Base-by-base conservation (phyloP, 2,888 invertebrate species). In the Temnothorax ravouxi region DNA sequence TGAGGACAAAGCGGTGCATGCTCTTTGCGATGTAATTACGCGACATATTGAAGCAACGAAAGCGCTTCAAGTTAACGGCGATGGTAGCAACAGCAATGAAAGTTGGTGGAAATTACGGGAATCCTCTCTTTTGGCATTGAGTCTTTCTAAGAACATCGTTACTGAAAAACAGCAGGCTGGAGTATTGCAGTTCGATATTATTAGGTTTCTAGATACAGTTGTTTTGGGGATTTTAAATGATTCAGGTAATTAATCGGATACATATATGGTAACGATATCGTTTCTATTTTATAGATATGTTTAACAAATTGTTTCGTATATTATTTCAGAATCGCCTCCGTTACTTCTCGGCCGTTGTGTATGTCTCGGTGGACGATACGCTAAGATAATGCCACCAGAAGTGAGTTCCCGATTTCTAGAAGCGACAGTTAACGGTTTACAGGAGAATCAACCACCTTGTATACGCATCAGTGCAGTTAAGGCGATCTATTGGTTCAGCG, bases 51-150 rank as follows among this genome's bases (percentile, higher is more conserved):
- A 96, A 89, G 96, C 96, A 59, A 95, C 96, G 95, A 96, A 89
- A 93, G 95, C 52, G 95, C 95, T 90, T 95, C 95, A 93, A 92
- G 94, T 13, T 91, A 95, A n/a, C 95, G 93, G 47, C 21, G 87
- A 80, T 41, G 88, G 88, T 9, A 84, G 84, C 11, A 86, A 82
- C 2, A 84, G 84, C 44, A 90, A 88, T 25, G 90, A 91, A 25
- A 93, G 95, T 83, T 96, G 96, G 96, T 97, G 97, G 97, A 97
- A 97, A 94, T 95, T 97, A 61, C 95, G 95, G 86, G 97, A 97
- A 93, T 96, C 97, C 0, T 96, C 96, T 77, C 96, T 97, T 95
- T 94, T 96, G 47, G 96, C 97, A 3, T 94, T 97, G 8, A 96
- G 96, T 66, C 94, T 95, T 38, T 95, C 95, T 21, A 95, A 95